phyloP scores from a whole-genome alignment of 2,113 vertebrate species.

The Sebastes schlegelii region DNA sequence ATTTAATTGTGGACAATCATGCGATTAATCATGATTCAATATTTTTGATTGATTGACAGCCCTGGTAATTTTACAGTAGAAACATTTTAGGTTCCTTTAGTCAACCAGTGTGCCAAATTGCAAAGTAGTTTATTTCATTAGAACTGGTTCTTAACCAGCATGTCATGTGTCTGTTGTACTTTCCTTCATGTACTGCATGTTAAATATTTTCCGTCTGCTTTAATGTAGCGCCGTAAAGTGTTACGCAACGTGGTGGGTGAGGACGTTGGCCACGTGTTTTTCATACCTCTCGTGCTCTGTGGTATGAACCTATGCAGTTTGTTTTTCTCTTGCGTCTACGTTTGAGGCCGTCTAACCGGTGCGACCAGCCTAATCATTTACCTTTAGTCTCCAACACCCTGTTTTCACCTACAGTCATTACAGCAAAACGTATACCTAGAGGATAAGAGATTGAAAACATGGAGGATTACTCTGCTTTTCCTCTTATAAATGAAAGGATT shows the following conservation, averaged over 20 bases:
- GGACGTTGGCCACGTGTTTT: not conserved
- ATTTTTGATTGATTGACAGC: too few species aligned
- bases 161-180: not conserved
- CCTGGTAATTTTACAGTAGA: too few species aligned
- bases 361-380: constrained; percentile 54
- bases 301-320: not conserved
- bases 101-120: too few species aligned
- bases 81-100: too few species aligned
- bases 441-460: not conserved
- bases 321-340: not conserved
- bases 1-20: too few species aligned
- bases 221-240: too few species aligned
- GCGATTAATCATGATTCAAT: too few species aligned
- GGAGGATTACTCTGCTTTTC: not conserved
- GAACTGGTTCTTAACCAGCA: not conserved
- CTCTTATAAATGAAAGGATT: not conserved
- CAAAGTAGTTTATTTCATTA: too few species aligned
- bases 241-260: too few species aligned
- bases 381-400: constrained; percentile 29
- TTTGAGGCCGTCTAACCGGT: constrained; percentile 58
- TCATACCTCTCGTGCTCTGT: not conserved
- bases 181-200: not conserved
- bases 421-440: not conserved
- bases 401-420: not conserved
- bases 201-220: constrained; percentile 38